A percentile compares a stretch with the other conserved stretches of the same genome.
Evolutionary conservation across 2,888 invertebrate species (phyloP).

Genomic region (Chymomyza caudatula): DNA sequence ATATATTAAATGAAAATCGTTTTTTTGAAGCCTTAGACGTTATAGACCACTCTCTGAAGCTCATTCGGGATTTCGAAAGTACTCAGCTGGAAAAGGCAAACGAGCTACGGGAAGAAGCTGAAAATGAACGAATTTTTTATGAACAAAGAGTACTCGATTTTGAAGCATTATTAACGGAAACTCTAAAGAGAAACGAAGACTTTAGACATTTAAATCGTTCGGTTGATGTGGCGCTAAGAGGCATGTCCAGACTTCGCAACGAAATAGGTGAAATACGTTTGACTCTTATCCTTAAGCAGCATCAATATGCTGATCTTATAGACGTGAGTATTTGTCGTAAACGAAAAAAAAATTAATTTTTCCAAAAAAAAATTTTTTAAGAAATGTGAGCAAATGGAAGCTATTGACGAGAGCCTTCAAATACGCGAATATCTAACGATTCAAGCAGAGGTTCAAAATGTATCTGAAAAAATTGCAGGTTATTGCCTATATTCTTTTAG

Average conservation of each 20-base stretch:
- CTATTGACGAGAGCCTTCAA: conserved; percentile 23
- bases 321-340: conserved; percentile 17
- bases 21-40: background rate
- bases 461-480: conserved; percentile 34
- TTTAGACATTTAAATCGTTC: background rate
- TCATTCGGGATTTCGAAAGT: background rate
- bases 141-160: background rate
- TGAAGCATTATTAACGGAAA: conserved; percentile 8
- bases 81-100: accelerated
- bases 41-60: conserved; percentile 22
- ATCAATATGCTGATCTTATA: conserved; percentile 24
- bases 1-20: conserved; percentile 1
- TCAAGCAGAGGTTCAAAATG: background rate
- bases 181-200: conserved; percentile 12
- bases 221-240: background rate
- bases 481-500: background rate
- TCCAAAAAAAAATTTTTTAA: too few species aligned
- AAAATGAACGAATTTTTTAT: accelerated
- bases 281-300: conserved; percentile 23
- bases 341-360: too few species aligned
- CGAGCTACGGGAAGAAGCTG: background rate
- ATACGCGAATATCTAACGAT: conserved; percentile 31
- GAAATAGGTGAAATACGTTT: conserved; percentile 29
- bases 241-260: conserved; percentile 18
- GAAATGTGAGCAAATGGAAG: conserved; percentile 27